These are phyloP conservation scores for Nymphalis c-album DNA, from an alignment of 2,888 invertebrate genomes.

Conservation along the genomic window DNA sequence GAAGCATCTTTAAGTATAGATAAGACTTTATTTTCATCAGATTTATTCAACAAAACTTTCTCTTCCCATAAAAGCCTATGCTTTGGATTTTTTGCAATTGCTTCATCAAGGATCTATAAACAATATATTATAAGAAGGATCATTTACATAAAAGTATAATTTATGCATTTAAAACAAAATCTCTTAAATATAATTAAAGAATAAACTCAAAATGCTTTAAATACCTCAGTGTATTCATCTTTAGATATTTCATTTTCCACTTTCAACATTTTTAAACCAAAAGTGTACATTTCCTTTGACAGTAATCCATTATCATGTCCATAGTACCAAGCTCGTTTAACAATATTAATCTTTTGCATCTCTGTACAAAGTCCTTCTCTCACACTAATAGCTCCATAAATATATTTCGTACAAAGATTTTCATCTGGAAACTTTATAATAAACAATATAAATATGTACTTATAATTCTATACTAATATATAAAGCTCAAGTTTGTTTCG, in stretches of 20 bases:
- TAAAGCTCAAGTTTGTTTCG: too few relatives aligned
- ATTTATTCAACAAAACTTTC: slow-evolving; percentile 55
- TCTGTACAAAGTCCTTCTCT: slow-evolving; percentile 57
- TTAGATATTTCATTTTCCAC: slow-evolving; percentile 55
- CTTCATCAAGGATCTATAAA: slow-evolving; percentile 63
- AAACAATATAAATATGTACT: background rate
- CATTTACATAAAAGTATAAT: too few relatives aligned
- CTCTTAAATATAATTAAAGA: too few relatives aligned
- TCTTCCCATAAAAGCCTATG: slow-evolving; percentile 63
- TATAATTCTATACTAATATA: too few relatives aligned
- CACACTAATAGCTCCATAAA: slow-evolving; percentile 61
- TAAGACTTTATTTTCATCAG: slow-evolving; percentile 64
- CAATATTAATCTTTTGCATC: slow-evolving; percentile 58
- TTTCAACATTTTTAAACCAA: slow-evolving; percentile 68
- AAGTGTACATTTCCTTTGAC: slow-evolving; percentile 66
- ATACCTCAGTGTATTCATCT: slow-evolving; percentile 62
- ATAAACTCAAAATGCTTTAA: background rate
- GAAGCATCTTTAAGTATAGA: slow-evolving; percentile 59
- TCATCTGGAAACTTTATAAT: slow-evolving; percentile 65
- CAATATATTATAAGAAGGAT: background rate
- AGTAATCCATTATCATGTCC: slow-evolving; percentile 66
- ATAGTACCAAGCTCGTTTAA: slow-evolving; percentile 69
- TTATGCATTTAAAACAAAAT: too few relatives aligned
- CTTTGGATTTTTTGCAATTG: slow-evolving; percentile 55
- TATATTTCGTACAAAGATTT: slow-evolving; percentile 64